Evolutionary conservation across 2,113 vertebrate genomes (phyloP), one percentile per base, ranked within the genome.

Genomic region (Psittacula cyanocephala): DNA sequence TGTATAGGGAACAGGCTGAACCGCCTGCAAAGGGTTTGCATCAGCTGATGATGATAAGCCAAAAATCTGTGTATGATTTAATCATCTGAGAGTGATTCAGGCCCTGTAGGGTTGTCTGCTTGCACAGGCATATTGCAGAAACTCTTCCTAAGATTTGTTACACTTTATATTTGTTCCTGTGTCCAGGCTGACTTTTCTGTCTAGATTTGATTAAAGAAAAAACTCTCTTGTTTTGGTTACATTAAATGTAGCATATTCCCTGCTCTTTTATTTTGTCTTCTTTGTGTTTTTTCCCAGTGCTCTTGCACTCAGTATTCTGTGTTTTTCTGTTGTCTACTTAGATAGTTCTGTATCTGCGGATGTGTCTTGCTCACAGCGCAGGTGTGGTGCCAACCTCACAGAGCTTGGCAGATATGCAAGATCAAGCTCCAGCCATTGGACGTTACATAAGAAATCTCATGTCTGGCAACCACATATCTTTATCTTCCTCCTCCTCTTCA

Each of bases 271-370:
- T n/a, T 71, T 83, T 79, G 37, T 70, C 17, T 86, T 6, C 6
- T 68, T 18, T 5, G 3, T 41, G 41, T 4, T 79, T 92, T 81
- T 92, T 64, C 24, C 64, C 64, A 50, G 15, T 69, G 17, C 62
- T 79, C 6, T 22, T 14, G 5, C 37, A 43, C 52, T 95, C 37
- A n/a, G 2, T 65, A 15, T 67, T 5, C 23, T 84, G 2, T 92
- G 11, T 94, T 96, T 86, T 91, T 94, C 29, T 67, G 25, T 62
- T 31, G 77, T 81, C 37, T 94, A 37, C 46, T 86, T 80, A 99
- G 99, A 99, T 99, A 64, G 97, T 99, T 87, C 96, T 99, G 19
- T 99, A 99, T 93, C 97, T 99, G 96, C 98, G 99, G 95, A 99
- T 99, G 99, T 99, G 99, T 96, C 98, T 99, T 37, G 99, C 99